Base-by-base conservation (phyloP, 2,113 vertebrate genomes). In the Malurus alboscapulatus region DNA sequence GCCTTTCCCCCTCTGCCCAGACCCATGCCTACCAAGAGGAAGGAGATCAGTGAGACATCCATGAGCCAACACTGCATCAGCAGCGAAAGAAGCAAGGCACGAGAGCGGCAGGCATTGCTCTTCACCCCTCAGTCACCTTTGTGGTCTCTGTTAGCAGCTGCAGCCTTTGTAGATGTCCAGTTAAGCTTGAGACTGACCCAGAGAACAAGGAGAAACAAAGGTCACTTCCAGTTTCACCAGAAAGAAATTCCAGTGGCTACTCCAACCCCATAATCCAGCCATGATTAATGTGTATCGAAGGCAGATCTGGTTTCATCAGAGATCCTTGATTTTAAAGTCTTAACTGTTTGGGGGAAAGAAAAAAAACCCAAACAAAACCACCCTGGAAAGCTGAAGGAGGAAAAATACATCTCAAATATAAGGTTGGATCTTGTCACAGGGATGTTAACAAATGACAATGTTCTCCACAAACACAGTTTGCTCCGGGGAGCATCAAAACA, bases 191-290 rank as follows among this genome's bases (percentile, higher is more conserved):
- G 71, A 92, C 78, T 87, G 91, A 96, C 81, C 89, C 72, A 75
- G 55, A 67, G 90, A 89, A 85, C 51, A 73, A 93, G 53, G 73
- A 87, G 84, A 87, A 94, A 79, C 91, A 92, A 92, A 93, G 93
- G 95, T 91, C 75, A 88, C 82, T 89, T 93, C 91, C 87, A 91
- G 51, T 87, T 91, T 90, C 89, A 77, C 94, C 77, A 91, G 72
- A 95, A 90, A 92, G 72, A 92, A 80, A 88, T 94, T 91, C 93
- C 85, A 80, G 94, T 82, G 95, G 91, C 95, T 95, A 45, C 77
- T 89, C 84, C 87, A 95, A 55, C 71, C 84, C 94, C 87, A 7
- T 96, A 93, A 95, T 89, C 84, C 78, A 85, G 71, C 82, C 32
- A 27, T 91, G 89, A 95, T 92, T 89, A 84, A 94, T 76, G 77